These are phyloP conservation scores for Rafetus swinhoei DNA, from an alignment of 2,113 vertebrate genomes.

Conservation along the genomic window DNA sequence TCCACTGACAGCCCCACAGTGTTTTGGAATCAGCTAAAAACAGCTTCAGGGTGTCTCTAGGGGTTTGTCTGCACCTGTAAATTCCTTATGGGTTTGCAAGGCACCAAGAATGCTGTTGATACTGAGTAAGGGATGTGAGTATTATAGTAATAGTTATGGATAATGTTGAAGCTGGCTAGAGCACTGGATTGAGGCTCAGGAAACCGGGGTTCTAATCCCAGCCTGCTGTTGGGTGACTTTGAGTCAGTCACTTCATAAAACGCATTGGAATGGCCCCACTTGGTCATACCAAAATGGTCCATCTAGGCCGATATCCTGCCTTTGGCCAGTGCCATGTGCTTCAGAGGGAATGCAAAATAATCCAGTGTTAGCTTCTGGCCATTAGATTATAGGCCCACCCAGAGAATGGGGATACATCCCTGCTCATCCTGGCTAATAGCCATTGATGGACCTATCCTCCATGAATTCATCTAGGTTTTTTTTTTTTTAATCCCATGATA, in stretches of 20 bases:
- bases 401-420: neutral
- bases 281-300: neutral
- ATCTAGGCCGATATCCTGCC: neutral
- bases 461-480: neutral
- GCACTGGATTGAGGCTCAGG: neutral
- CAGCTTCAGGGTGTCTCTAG: neutral
- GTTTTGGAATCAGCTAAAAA: neutral
- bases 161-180: neutral
- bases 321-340: neutral
- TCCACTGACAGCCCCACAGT: neutral
- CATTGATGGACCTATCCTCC: neutral
- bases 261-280: too few species aligned
- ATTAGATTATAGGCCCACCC: neutral
- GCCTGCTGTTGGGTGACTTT: neutral
- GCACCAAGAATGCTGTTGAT: neutral
- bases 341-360: neutral
- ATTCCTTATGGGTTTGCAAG: neutral
- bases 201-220: neutral
- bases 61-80: neutral
- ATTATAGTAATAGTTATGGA: neutral
- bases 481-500: neutral
- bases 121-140: neutral
- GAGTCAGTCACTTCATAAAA: neutral
- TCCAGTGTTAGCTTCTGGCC: neutral
- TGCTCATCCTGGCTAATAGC: neutral